Base-by-base conservation (phyloP, 2,113 vertebrate genomes). In the Haemorhous mexicanus region DNA sequence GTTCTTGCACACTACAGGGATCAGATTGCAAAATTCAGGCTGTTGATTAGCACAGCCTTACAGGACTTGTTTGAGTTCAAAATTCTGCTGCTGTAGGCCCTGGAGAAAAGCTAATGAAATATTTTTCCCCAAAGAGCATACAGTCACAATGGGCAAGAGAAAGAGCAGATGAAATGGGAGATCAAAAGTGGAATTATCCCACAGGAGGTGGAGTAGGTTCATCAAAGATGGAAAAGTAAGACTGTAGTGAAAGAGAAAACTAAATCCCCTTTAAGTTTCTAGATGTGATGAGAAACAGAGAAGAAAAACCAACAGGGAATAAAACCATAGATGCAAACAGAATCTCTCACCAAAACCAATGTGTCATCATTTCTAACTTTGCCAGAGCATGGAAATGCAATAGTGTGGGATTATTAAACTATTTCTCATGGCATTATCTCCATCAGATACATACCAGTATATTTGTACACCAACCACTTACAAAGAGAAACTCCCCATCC, bases 141-240 rank as follows among this genome's bases (percentile, higher is more conserved):
- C 1, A 53, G 9, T 33, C 62, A 58, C 18, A 75, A 61, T 0
- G 0, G n/a, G 16, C 15, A 89, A 84, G 22, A 68, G 20, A 81
- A 92, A 72, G 58, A 68, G 21, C 0, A 75, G 26, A 52, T 66
- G 44, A 89, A 88, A 91, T 91, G 18, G 39, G 14, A 87, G 28
- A 52, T 11, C 39, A 43, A 28, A 58, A 77, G 49, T 22, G 33
- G 35, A 55, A 63, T 44, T 78, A 52, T 52, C 11, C 21, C 5
- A 58, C 5, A 53, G 52, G 73, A 56, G 39, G 27, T 52, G 30
- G 22, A 67, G 84, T 41, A 80, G 33, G 47, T 68, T 89, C 82
- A 72, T 63, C 55, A 92, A 64, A 78, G 33, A 11, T 9, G 35
- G 70, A 81, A 95, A 82, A 94, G 56, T 18, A 95, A 78, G 35